Evolutionary conservation across 2,888 invertebrate genomes (phyloP).

Genomic region (Cataglyphis livida): DNA sequence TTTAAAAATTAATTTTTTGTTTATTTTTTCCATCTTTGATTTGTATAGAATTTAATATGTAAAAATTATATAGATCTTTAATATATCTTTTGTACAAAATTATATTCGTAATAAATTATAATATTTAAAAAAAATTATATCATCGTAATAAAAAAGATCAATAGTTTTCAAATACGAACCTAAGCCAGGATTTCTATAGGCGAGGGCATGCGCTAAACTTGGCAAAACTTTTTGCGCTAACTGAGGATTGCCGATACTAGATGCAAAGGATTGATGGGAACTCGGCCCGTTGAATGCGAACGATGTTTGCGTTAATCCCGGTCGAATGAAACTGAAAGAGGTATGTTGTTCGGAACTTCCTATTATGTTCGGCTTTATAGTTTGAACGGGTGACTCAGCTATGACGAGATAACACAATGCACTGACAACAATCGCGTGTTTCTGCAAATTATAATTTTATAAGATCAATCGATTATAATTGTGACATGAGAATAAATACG

Average conservation of each 20-base stretch:
- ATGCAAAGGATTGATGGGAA: constrained; percentile 82
- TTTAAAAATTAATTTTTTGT: neutral
- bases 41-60: neutral
- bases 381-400: constrained; percentile 72
- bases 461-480: neutral
- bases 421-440: constrained; percentile 59
- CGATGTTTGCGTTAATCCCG: constrained; percentile 82
- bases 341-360: constrained; percentile 82
- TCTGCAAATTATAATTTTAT: constrained; percentile 68
- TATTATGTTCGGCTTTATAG: constrained; percentile 78
- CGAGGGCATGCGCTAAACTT: constrained; percentile 79
- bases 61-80: neutral
- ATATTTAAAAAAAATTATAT: too few relatives aligned
- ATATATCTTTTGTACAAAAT: neutral
- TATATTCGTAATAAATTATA: too few relatives aligned
- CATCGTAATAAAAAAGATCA: neutral
- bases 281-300: constrained; percentile 82
- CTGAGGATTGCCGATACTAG: constrained; percentile 81
- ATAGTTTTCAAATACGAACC: constrained; percentile 56
- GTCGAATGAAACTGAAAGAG: constrained; percentile 82
- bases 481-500: neutral
- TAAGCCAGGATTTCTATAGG: constrained; percentile 81
- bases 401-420: constrained; percentile 55
- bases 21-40: neutral
- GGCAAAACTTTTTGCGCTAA: constrained; percentile 80